phyloP scores from a whole-genome alignment of 1,140 invertebrate species.

The Caenorhabditis briggsae region DNA sequence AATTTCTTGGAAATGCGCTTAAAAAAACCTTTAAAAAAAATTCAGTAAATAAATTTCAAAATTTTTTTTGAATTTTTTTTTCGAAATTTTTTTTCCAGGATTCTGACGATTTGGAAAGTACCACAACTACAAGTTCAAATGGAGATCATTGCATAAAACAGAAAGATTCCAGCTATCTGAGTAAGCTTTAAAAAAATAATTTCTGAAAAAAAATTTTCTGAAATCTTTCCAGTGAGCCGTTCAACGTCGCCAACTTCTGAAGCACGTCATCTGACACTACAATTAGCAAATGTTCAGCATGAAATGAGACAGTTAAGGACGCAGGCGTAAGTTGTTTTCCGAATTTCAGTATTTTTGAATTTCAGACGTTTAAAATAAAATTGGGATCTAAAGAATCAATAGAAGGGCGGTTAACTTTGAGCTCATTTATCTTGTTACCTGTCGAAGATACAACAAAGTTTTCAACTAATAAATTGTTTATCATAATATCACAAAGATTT shows the following conservation, averaged over 20 bases:
- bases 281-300: slow-evolving; percentile 19
- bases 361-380: background rate
- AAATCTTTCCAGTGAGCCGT: slow-evolving; percentile 7
- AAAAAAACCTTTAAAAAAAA: background rate
- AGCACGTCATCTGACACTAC: slow-evolving; percentile 7
- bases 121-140: slow-evolving; percentile 30
- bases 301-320: slow-evolving; percentile 43
- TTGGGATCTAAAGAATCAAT: no score
- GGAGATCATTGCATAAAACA: background rate
- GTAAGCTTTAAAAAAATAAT: background rate
- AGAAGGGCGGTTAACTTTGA: no score
- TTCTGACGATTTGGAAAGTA: slow-evolving; percentile 33
- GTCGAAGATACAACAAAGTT: no score
- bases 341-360: no score
- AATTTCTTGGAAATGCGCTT: background rate
- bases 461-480: no score
- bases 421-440: no score
- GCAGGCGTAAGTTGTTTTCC: background rate
- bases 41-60: background rate
- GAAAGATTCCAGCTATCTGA: slow-evolving; percentile 17
- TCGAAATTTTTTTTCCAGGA: slow-evolving; percentile 17
- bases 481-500: no score
- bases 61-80: background rate
- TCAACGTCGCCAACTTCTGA: slow-evolving; percentile 10
- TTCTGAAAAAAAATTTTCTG: background rate